phyloP scores from a whole-genome alignment of 2,113 vertebrate species.

The Ivindomyrus marchei region DNA sequence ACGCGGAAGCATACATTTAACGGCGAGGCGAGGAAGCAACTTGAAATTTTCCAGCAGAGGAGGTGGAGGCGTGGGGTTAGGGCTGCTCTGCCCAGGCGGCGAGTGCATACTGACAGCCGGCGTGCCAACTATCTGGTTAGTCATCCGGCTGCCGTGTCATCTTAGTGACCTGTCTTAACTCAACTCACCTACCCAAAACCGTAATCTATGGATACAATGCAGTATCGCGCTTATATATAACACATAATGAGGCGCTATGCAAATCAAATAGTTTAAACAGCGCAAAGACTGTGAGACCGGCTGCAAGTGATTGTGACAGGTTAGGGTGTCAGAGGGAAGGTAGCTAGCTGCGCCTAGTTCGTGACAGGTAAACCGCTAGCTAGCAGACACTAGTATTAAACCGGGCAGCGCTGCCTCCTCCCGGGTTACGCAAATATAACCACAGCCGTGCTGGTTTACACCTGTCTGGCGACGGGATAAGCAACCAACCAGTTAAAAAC shows the following conservation, averaged over 20 bases:
- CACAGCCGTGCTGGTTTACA: not conserved
- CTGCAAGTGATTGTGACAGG: not conserved
- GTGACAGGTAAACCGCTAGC: not conserved
- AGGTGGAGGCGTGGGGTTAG: not conserved
- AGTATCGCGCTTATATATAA: not conserved
- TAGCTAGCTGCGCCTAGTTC: not conserved
- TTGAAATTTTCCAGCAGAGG: not conserved
- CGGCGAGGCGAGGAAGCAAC: not conserved
- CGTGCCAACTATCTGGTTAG: not conserved
- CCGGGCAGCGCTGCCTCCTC: not conserved
- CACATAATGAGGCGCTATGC: not conserved
- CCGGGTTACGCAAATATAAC: not conserved
- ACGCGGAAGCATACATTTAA: not conserved
- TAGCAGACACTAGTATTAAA: not conserved
- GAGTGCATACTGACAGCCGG: not conserved
- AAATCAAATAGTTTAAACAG: not conserved
- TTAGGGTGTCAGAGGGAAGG: not conserved
- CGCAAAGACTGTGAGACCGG: not conserved
- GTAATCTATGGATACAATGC: not conserved
- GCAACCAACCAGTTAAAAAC: not conserved
- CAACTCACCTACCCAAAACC: not conserved
- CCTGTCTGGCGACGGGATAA: not conserved
- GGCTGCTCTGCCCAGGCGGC: not conserved
- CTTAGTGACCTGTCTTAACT: not conserved
- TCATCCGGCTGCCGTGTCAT: not conserved